Conservation (phyloP, 1,140 invertebrate genomes). For the Leucophenga varia region DNA sequence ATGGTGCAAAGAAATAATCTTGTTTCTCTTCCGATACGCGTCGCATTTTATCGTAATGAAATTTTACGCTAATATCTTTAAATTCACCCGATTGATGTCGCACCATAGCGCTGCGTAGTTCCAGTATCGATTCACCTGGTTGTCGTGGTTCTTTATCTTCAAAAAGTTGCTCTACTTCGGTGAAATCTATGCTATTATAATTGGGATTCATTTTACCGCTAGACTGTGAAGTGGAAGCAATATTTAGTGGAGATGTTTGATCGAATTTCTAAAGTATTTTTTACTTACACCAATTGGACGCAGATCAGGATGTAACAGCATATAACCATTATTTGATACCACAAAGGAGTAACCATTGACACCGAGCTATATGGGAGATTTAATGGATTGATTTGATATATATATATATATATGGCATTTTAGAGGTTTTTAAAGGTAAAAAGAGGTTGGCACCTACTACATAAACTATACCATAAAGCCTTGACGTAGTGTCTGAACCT, state of each 20-base stretch:
- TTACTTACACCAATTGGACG: slow-evolving; percentile 68
- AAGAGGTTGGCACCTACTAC: no score
- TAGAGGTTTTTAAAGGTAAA: background rate
- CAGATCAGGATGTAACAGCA: slow-evolving; percentile 78
- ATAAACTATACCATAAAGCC: no score
- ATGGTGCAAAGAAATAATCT: slow-evolving; percentile 79
- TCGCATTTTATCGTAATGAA: slow-evolving; percentile 80
- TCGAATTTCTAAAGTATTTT: no score
- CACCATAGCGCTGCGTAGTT: slow-evolving; percentile 72
- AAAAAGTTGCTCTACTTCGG: slow-evolving; percentile 87
- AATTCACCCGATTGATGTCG: slow-evolving; percentile 68
- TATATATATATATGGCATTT: no score
- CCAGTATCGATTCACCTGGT: slow-evolving; percentile 59
- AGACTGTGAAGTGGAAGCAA: slow-evolving; percentile 20
- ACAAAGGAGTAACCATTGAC: slow-evolving; percentile 95
- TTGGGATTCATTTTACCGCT: slow-evolving; percentile 81
- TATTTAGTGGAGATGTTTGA: background rate
- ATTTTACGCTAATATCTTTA: slow-evolving; percentile 69
- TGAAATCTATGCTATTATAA: slow-evolving; percentile 95
- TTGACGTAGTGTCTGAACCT: no score
- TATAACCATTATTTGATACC: slow-evolving; percentile 94
- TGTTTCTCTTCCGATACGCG: slow-evolving; percentile 77
- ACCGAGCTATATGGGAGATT: slow-evolving; percentile 68
- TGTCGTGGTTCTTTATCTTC: slow-evolving; percentile 60
- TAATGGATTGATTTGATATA: background rate